phyloP scores from a whole-genome alignment of 2,797 vertebrate species.

The Trichosurus vulpecula region DNA sequence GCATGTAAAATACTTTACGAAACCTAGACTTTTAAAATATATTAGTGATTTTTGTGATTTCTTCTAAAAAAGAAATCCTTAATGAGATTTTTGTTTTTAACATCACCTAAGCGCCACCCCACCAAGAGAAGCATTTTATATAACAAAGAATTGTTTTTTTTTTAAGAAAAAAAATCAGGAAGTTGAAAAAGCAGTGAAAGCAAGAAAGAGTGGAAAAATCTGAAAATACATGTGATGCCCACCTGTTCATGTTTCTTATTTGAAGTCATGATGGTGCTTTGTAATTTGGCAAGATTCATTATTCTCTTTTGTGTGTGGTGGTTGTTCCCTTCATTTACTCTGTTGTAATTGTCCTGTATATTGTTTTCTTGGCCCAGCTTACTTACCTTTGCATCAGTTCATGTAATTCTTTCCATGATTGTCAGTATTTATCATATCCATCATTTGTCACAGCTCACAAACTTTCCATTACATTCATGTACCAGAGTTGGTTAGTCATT shows the following conservation, averaged over 20 bases:
- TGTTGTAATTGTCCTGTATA: not conserved
- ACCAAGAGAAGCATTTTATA: not conserved
- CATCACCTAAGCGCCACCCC: not conserved
- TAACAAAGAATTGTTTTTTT: not conserved
- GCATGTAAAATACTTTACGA: not conserved
- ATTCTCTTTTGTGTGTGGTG: not conserved
- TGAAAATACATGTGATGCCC: not conserved
- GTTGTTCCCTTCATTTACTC: not conserved
- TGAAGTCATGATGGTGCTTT: not conserved
- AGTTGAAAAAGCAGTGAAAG: not conserved
- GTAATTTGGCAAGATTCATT: not conserved
- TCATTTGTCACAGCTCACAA: not conserved
- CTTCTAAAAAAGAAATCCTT: not conserved
- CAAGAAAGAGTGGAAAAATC: not conserved
- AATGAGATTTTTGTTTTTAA: not conserved
- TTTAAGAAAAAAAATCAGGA: not conserved
- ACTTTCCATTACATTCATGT: not conserved
- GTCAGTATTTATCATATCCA: not conserved
- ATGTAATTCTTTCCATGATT: not conserved
- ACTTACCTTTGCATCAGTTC: not conserved
- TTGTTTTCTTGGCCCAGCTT: not conserved
- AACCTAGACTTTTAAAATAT: not conserved
- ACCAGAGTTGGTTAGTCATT: not conserved
- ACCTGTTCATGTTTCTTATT: not conserved
- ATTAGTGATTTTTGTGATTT: not conserved